Evolutionary conservation across 2,888 invertebrate species (phyloP), one percentile per base, ranked within the genome.

Genomic region (Eulithis prunata): DNA sequence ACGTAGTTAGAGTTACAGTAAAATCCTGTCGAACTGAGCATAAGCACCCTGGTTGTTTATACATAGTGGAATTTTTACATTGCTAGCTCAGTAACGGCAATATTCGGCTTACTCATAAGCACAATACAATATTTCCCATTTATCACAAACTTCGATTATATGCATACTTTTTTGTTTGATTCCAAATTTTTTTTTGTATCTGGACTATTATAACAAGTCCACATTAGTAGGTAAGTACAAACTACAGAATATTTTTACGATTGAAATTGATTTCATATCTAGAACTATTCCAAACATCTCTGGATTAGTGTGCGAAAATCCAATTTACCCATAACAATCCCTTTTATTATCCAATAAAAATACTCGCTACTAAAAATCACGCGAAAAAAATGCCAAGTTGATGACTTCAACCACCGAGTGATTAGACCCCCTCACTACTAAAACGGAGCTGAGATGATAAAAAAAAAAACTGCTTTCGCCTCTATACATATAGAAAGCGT

Each of bases 161-260:
- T 41, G 32, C 32, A 32, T 32, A 32, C 6, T 32, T 32, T 32
- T 32, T 32, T 32, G 41, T 8, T 41, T 41, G 2, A 41, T 7
- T 41, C 8, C 6, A 41, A 41, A 41, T 5, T 1, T 6, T 11
- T 41, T 41, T 8, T 10, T 41, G 8, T 1, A 41, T 41, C 32
- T 32, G 32, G 32, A 32, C 32, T 32, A n/a, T 45, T 45, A 5
- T 46, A 13, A 47, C 47, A 53, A 53, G 32, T 36, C 36, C 32
- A 53, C 41, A 12, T 36, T 28, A 47, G 36, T 57, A 57, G 49
- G 57, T 57, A n/a, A n/a, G n/a, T n/a, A n/a, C n/a, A n/a, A n/a
- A n/a, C n/a, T n/a, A 57, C 47, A 49, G 6, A 7, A 57, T 57
- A 21, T 57, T 49, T 49, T 56, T 21, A 46, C 32, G 46, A 10